Percentiles rank a stretch among this genome's conserved stretches.
phyloP scores from a whole-genome alignment of 2,888 invertebrate species.

The Tortrix viridana region DNA sequence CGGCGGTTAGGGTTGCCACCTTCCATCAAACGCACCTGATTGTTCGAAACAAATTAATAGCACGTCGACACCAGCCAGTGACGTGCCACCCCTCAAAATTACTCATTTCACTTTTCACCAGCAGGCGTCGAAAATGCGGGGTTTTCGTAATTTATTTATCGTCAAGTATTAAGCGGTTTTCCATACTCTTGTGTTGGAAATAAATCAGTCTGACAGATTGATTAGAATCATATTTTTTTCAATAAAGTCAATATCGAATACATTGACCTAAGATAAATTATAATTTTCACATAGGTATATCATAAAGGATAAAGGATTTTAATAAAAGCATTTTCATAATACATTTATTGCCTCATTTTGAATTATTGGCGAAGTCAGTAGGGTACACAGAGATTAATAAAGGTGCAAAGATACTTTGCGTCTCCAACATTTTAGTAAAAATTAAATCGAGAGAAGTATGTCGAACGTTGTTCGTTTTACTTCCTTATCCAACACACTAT shows the following conservation, averaged over 20 bases:
- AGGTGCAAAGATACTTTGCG: too few species aligned
- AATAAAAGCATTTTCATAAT: too few species aligned
- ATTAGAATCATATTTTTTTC: neutral
- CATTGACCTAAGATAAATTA: too few species aligned
- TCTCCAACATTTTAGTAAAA: too few species aligned
- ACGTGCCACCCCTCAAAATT: slow-evolving; percentile 40
- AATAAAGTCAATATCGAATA: too few species aligned
- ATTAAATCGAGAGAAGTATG: too few species aligned
- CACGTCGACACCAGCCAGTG: slow-evolving; percentile 40
- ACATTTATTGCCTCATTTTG: neutral
- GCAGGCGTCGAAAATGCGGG: slow-evolving; percentile 16
- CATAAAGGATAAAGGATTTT: too few species aligned
- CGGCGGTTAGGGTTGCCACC: slow-evolving; percentile 38
- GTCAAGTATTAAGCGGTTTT: slow-evolving; percentile 11
- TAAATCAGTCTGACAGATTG: neutral
- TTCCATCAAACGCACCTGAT: slow-evolving; percentile 47
- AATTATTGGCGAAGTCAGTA: neutral
- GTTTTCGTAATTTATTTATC: slow-evolving; percentile 28
- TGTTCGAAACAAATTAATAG: slow-evolving; percentile 48
- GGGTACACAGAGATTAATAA: too few species aligned
- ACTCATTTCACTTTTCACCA: slow-evolving; percentile 37
- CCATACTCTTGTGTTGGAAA: neutral
- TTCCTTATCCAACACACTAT: too few species aligned
- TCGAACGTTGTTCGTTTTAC: too few species aligned
- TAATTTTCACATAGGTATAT: too few species aligned